Conservation (phyloP, 2,113 vertebrate species). For the Brachionichthys hirsutus region DNA sequence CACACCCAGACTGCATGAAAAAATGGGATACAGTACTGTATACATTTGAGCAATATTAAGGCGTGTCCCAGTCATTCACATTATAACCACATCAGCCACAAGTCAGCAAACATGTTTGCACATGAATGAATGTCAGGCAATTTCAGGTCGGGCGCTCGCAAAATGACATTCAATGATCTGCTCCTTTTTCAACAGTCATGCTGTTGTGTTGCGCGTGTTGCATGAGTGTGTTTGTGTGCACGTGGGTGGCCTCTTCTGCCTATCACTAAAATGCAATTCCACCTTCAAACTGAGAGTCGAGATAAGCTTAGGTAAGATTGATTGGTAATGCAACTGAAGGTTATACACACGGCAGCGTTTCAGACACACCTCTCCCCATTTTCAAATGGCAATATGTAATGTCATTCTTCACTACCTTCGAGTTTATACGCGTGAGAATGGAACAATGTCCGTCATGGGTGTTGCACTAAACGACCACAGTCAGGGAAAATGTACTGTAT, state of each 20-base stretch:
- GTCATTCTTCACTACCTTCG: constrained; percentile 45
- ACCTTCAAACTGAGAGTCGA: constrained; percentile 42
- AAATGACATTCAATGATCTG: constrained; percentile 55
- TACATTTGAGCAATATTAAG: neutral
- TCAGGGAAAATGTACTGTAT: neutral
- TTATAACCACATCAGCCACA: constrained; percentile 49
- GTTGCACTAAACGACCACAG: constrained; percentile 3
- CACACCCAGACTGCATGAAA: neutral
- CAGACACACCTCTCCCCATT: constrained; percentile 40
- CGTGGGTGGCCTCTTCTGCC: neutral
- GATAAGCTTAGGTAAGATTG: constrained; percentile 46
- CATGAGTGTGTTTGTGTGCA: neutral
- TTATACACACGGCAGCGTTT: constrained; percentile 38
- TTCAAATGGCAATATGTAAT: constrained; percentile 41
- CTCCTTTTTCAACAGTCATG: constrained; percentile 37
- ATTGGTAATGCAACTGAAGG: constrained; percentile 50
- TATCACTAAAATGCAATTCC: constrained; percentile 50
- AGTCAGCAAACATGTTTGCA: constrained; percentile 59
- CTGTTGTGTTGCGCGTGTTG: neutral
- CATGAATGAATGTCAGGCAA: constrained; percentile 64
- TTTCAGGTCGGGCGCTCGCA: constrained; percentile 52
- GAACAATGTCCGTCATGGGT: constrained; percentile 1
- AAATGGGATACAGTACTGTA: constrained; percentile 15
- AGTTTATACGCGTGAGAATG: constrained; percentile 34
- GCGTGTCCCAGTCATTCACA: constrained; percentile 29